Base-by-base conservation (phyloP, 1,140 invertebrate genomes). In the Macrocentrus cingulum region DNA sequence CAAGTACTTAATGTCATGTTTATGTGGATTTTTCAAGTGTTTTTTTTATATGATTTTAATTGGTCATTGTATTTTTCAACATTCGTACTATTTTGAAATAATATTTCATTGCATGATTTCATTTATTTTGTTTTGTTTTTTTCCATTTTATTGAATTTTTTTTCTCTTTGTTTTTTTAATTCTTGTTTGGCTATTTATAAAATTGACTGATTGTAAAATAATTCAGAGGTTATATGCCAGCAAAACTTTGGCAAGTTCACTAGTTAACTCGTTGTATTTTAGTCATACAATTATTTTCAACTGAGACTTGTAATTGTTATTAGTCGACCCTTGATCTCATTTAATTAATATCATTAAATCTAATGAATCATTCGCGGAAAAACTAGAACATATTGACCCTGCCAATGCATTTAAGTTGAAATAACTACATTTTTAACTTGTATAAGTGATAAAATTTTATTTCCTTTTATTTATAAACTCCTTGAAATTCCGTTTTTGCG, bases 321-420 rank as follows among this genome's bases (percentile, higher is more conserved):
- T 5, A 16, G 18, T 20, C 32, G 53, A 56, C 53, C 42, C 19
- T 42, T 46, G 42, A 36, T 32, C 29, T 46, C 16, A 32, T 23
- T 2, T 56, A 56, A 56, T 56, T 56, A 46, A 56, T 29, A 56
- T 29, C 42, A 34, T 20, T 13, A 44, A 45, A 46, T 56, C 46
- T 16, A 54, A 54, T 54, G 52, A 56, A 56, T 56, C 44, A 56
- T 23, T 9, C 42, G 29, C 20, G 25, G n/a, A n/a, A 56, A 44
- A 56, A 56, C 25, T 56, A 45, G 53, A 46, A 20, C 53, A 56
- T 9, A 44, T 32, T 49, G 46, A 49, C 46, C 46, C 46, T 49
- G 46, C 46, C 46, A 46, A 46, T 13, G 16, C 29, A 49, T 49
- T 49, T 11, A 46, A 46, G 11, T 22, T 46, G 11, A 22, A 1